These are phyloP conservation scores for Diorhabda elongata DNA, from an alignment of 1,140 invertebrate genomes.

Conservation along the genomic window DNA sequence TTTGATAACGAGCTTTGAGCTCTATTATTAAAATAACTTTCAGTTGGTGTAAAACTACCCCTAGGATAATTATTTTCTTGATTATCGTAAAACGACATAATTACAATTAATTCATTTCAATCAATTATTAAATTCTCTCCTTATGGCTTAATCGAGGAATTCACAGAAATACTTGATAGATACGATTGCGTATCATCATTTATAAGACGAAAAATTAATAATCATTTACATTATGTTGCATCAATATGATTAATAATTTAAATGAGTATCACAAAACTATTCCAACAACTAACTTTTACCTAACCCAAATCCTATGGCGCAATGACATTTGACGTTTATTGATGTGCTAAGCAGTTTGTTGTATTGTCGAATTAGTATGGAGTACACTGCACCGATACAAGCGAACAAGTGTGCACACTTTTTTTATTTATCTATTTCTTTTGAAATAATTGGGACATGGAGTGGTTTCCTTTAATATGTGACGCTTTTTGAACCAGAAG, in stretches of 20 bases:
- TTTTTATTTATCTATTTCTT: no score
- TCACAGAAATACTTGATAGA: not conserved
- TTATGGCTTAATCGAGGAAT: slow-evolving; percentile 26
- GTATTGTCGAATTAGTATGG: no score
- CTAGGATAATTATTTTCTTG: not conserved
- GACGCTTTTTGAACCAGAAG: no score
- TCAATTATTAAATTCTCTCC: slow-evolving; percentile 12
- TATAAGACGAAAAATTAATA: no score
- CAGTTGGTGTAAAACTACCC: not conserved
- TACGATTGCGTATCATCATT: no score
- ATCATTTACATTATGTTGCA: slow-evolving; percentile 2
- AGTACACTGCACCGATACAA: no score
- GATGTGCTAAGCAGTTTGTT: no score
- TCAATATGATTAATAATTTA: not conserved
- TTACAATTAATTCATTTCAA: slow-evolving; percentile 3
- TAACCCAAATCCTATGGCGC: not conserved
- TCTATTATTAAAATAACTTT: not conserved
- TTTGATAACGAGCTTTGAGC: not conserved
- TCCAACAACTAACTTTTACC: not conserved
- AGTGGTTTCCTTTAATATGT: no score
- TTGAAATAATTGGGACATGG: no score
- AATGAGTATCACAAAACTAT: not conserved
- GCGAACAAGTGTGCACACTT: no score
- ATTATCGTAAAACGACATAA: slow-evolving; percentile 8
- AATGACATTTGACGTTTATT: not conserved